Evolutionary conservation across 2,888 invertebrate species (phyloP).

Genomic region (Euzophera pinguis): DNA sequence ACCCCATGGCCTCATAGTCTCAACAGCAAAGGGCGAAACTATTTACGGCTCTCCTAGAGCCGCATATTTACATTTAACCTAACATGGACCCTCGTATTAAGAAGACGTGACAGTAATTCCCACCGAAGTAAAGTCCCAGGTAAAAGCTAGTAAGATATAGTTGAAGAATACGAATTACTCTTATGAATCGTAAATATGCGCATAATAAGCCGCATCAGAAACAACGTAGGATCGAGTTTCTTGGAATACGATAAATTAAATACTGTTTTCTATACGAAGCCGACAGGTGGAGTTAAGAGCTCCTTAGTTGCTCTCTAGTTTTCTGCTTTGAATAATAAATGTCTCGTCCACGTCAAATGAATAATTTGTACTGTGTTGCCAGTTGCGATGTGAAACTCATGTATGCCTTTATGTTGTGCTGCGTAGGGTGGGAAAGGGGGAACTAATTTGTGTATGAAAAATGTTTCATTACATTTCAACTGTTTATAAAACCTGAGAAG

Average conservation of each 20-base stretch:
- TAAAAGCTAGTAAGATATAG: background rate
- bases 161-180: background rate
- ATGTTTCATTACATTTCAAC: too few species aligned
- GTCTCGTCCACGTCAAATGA: slow-evolving; percentile 14
- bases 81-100: too few species aligned
- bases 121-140: background rate
- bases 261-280: slow-evolving; percentile 39
- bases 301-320: slow-evolving; percentile 51
- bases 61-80: too few species aligned
- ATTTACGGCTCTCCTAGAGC: too few species aligned
- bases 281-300: slow-evolving; percentile 58
- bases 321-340: slow-evolving; percentile 60
- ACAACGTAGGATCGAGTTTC: slow-evolving; percentile 52
- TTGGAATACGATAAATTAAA: slow-evolving; percentile 67
- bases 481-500: too few species aligned
- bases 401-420: background rate
- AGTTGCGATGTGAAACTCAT: background rate
- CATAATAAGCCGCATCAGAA: slow-evolving; percentile 47
- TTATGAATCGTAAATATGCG: slow-evolving; percentile 43
- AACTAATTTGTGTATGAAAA: too few species aligned
- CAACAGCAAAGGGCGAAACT: too few species aligned
- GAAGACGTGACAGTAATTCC: background rate
- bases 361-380: background rate
- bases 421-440: too few species aligned
- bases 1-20: too few species aligned